Evolutionary conservation across 2,888 invertebrate genomes (phyloP).

Genomic region (Limnephilus rhombicus): DNA sequence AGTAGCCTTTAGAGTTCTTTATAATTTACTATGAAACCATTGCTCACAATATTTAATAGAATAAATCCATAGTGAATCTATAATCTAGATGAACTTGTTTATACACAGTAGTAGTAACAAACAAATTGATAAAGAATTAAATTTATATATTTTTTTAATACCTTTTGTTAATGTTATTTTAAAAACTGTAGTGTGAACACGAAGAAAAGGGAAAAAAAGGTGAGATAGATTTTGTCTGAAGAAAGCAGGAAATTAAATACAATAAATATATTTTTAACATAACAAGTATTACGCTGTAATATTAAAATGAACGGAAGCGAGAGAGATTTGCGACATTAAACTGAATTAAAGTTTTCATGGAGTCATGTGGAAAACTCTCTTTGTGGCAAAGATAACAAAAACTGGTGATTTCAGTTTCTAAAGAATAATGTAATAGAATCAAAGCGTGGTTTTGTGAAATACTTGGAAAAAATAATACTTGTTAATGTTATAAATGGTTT

Average conservation of each 20-base stretch:
- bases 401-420: conserved; percentile 1
- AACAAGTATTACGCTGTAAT: background rate
- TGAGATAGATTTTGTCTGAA: background rate
- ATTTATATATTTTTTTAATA: background rate
- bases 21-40: background rate
- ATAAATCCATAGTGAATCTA: background rate
- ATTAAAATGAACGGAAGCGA: background rate
- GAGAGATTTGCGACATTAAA: background rate
- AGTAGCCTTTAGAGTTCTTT: background rate
- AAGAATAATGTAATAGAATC: background rate
- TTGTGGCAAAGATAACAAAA: background rate
- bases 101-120: background rate
- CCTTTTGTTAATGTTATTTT: background rate
- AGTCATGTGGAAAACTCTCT: background rate
- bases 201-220: background rate
- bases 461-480: background rate
- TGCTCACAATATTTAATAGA: background rate
- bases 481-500: background rate
- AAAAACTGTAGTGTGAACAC: background rate
- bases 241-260: background rate
- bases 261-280: background rate
- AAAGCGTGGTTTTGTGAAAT: conserved; percentile 1
- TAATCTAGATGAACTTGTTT: background rate
- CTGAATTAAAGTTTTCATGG: background rate
- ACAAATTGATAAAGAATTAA: background rate